Conservation (phyloP, 2,113 vertebrate genomes). For the Rhinichthys klamathensis region DNA sequence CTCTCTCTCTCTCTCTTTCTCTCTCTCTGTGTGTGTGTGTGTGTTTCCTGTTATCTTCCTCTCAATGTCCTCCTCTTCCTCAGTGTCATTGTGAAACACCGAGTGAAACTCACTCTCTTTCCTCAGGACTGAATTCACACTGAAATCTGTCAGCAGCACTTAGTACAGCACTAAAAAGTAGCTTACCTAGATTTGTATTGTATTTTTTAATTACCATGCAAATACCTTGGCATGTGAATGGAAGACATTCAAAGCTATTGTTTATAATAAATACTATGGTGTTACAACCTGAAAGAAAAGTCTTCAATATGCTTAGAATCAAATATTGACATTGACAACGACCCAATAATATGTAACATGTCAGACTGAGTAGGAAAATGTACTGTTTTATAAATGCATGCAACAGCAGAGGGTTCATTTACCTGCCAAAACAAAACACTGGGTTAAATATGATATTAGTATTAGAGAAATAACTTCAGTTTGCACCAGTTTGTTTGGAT, state of each 20-base stretch:
- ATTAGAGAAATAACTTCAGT: not conserved
- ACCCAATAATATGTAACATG: too few relatives aligned
- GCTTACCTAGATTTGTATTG: not conserved
- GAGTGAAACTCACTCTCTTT: slow-evolving; percentile 1
- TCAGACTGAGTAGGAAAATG: too few relatives aligned
- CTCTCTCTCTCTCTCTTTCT: too few relatives aligned
- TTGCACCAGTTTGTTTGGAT: not conserved
- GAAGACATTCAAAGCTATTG: not conserved
- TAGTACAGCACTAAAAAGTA: not conserved
- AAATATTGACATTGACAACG: too few relatives aligned
- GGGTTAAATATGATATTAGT: not conserved
- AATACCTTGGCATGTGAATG: not conserved
- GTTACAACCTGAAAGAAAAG: not conserved
- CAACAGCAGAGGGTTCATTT: not conserved
- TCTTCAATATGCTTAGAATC: not conserved
- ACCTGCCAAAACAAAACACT: not conserved
- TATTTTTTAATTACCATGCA: not conserved
- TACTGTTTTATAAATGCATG: not conserved
- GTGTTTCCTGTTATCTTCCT: slow-evolving; percentile 26
- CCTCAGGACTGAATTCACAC: slow-evolving; percentile 7
- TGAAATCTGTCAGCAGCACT: not conserved
- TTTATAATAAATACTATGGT: not conserved
- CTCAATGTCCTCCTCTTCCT: slow-evolving; percentile 39
- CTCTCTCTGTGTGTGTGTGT: not conserved
- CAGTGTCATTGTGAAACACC: not conserved